These are phyloP conservation scores for Laticauda laticaudata DNA, from an alignment of 2,113 vertebrate species.

Conservation along the genomic window DNA sequence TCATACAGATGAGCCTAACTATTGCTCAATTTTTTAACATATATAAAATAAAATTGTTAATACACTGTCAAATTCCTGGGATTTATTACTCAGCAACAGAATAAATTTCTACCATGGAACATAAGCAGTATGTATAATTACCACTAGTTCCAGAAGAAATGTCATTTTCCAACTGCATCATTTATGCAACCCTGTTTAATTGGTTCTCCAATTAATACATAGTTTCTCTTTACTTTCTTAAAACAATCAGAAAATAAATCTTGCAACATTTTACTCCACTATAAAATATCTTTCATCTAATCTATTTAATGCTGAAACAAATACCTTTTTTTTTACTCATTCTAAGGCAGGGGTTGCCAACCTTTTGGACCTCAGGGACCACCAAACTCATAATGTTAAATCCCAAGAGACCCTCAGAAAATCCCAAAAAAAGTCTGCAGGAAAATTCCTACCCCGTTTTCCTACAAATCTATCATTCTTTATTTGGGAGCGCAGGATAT, in stretches of 20 bases:
- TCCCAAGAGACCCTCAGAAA: too few species aligned
- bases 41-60: slow-evolving; percentile 4
- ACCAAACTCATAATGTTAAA: too few species aligned
- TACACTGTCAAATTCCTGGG: slow-evolving; percentile 39
- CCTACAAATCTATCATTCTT: too few species aligned
- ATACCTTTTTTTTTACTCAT: slow-evolving; percentile 50
- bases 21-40: too few species aligned
- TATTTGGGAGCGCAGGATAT: too few species aligned
- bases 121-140: slow-evolving; percentile 39
- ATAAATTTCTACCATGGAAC: slow-evolving; percentile 41
- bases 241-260: slow-evolving; percentile 60
- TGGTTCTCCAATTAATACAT: slow-evolving; percentile 14
- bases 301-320: slow-evolving; percentile 58
- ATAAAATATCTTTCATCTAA: slow-evolving; percentile 59
- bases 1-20: too few species aligned
- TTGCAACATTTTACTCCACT: slow-evolving; percentile 59
- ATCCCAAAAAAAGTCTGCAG: too few species aligned
- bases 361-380: too few species aligned
- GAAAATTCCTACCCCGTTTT: too few species aligned
- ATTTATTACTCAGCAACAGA: slow-evolving; percentile 49
- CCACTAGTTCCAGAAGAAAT: slow-evolving; percentile 44
- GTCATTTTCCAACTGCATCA: slow-evolving; percentile 51
- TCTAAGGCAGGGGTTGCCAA: slow-evolving; percentile 22
- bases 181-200: slow-evolving; percentile 25
- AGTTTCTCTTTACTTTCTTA: slow-evolving; percentile 54